phyloP scores from a whole-genome alignment of 2,113 vertebrate species.

The Etheostoma spectabile region DNA sequence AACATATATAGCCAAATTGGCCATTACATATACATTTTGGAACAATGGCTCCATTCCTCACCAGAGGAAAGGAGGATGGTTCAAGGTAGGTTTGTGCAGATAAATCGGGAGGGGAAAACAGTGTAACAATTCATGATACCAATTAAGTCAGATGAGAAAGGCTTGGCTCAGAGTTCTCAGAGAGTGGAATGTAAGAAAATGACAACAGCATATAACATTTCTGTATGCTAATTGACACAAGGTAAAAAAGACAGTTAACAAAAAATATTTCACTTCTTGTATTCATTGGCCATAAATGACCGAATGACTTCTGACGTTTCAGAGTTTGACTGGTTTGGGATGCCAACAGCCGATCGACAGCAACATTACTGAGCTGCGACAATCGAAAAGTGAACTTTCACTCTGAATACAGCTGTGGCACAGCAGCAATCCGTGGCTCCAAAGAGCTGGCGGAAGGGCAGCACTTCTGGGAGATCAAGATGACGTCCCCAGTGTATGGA shows the following conservation, averaged over 20 bases:
- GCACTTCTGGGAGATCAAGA: conserved; percentile 99
- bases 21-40: too few relatives aligned
- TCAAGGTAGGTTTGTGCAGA: too few relatives aligned
- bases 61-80: too few relatives aligned
- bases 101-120: too few relatives aligned
- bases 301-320: conserved; percentile 20
- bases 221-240: not conserved
- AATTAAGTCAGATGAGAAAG: too few relatives aligned
- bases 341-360: conserved; percentile 88
- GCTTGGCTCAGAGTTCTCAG: too few relatives aligned
- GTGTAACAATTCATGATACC: too few relatives aligned
- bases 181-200: too few relatives aligned
- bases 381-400: conserved; percentile 98
- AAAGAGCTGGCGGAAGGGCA: conserved; percentile 95
- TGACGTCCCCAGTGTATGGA: conserved; percentile 97
- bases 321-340: conserved; percentile 99
- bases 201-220: not conserved
- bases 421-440: conserved; percentile 92
- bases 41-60: too few relatives aligned
- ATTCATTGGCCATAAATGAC: not conserved
- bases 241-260: not conserved
- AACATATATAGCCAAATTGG: too few relatives aligned
- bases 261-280: not conserved
- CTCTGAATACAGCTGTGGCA: conserved; percentile 96
- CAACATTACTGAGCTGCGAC: conserved; percentile 92